phyloP scores from a whole-genome alignment of 1,140 invertebrate genomes.

The Mercenaria mercenaria region DNA sequence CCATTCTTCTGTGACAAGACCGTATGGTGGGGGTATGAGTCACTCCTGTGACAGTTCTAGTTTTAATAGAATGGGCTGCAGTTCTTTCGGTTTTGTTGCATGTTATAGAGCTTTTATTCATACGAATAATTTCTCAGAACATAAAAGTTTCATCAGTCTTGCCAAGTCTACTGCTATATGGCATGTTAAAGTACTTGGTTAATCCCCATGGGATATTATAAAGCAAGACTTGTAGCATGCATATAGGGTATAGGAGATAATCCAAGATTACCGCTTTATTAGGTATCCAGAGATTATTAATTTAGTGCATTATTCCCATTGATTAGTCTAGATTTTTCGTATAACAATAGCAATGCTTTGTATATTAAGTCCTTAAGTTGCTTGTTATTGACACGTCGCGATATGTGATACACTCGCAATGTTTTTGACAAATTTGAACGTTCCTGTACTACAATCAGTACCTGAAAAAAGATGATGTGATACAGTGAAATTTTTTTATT shows the following conservation, averaged over 20 bases:
- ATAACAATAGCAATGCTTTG: background rate
- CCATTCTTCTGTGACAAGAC: too few species aligned
- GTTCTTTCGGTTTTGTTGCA: too few species aligned
- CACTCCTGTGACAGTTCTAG: too few species aligned
- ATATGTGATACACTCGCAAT: background rate
- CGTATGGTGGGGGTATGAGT: too few species aligned
- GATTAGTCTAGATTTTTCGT: background rate
- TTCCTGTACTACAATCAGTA: background rate
- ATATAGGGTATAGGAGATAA: background rate
- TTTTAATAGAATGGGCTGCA: too few species aligned
- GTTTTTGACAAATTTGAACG: background rate
- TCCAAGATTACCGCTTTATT: constrained; percentile 14
- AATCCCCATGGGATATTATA: background rate
- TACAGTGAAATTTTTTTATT: background rate
- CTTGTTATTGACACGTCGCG: background rate
- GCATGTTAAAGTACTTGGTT: background rate
- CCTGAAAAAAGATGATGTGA: background rate
- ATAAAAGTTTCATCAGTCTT: background rate
- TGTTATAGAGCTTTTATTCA: too few species aligned
- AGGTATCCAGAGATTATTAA: constrained; percentile 12
- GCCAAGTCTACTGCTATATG: background rate
- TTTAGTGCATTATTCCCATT: background rate
- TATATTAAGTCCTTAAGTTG: background rate
- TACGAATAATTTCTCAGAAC: background rate
- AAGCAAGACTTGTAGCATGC: background rate